A percentile compares a stretch with the other conserved stretches of the same genome.
phyloP scores from a whole-genome alignment of 2,113 vertebrate genomes.

The Osmerus mordax region DNA sequence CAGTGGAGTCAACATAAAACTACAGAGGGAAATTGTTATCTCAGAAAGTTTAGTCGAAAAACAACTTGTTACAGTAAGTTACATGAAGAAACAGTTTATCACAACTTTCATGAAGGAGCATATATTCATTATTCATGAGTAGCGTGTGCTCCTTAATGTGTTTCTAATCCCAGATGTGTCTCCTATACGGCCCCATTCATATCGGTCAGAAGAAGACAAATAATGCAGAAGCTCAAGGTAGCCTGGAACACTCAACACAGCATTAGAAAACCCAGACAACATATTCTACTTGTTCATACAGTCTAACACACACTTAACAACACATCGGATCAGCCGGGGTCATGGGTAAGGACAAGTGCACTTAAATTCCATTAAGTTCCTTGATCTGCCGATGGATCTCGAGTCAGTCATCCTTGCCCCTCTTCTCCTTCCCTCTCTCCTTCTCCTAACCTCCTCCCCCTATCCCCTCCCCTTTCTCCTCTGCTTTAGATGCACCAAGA shows the following conservation, averaged over 20 bases:
- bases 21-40: no score
- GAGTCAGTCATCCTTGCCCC: neutral
- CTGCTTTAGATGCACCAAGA: slow-evolving; percentile 22
- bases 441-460: neutral
- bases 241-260: neutral
- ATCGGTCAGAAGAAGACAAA: no score
- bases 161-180: no score
- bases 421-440: neutral
- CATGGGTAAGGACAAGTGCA: slow-evolving; percentile 9
- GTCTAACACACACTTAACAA: no score
- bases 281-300: slow-evolving; percentile 1
- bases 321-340: neutral
- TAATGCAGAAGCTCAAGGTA: neutral
- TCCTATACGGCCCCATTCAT: no score
- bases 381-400: neutral
- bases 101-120: neutral
- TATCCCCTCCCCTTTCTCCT: slow-evolving; percentile 34
- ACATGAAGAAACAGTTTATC: neutral
- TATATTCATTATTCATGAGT: no score
- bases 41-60: neutral
- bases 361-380: slow-evolving; percentile 26
- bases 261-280: neutral
- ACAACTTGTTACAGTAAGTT: neutral
- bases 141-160: no score
- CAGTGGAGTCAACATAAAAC: no score